Evolutionary conservation across 2,113 vertebrate genomes (phyloP).

Genomic region (Suricata suricatta): DNA sequence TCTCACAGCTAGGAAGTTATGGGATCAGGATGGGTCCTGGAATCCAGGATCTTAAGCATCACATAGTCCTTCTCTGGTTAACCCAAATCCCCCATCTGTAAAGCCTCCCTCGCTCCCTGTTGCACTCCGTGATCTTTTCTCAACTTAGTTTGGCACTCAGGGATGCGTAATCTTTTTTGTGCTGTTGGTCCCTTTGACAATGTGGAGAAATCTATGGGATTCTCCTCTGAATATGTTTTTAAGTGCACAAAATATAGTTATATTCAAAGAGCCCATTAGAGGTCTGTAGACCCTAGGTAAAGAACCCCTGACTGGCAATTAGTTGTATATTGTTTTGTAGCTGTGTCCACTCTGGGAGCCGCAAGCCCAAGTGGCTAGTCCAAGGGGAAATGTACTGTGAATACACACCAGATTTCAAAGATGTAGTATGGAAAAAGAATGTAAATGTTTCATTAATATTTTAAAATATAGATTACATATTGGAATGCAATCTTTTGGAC

Average conservation of each 20-base stretch:
- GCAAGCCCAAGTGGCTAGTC: neutral
- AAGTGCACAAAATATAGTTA: neutral
- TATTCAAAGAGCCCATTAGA: neutral
- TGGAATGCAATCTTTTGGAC: conserved; percentile 5
- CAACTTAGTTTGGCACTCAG: neutral
- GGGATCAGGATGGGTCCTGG: neutral
- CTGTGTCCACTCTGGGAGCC: neutral
- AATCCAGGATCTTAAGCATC: neutral
- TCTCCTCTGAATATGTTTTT: neutral
- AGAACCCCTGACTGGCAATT: neutral
- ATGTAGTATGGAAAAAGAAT: neutral
- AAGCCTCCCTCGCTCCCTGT: neutral
- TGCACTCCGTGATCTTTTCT: neutral
- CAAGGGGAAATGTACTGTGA: neutral
- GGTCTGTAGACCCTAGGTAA: neutral
- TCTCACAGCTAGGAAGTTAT: neutral
- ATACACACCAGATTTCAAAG: neutral
- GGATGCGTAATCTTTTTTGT: neutral
- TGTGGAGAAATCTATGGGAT: neutral
- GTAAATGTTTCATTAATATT: neutral
- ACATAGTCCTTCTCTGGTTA: neutral
- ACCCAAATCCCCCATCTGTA: neutral
- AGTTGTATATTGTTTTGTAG: neutral
- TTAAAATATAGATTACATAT: conserved; percentile 23
- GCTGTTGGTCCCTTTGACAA: neutral